phyloP scores from a whole-genome alignment of 2,113 vertebrate genomes.

The Vulpes ferrilata region DNA sequence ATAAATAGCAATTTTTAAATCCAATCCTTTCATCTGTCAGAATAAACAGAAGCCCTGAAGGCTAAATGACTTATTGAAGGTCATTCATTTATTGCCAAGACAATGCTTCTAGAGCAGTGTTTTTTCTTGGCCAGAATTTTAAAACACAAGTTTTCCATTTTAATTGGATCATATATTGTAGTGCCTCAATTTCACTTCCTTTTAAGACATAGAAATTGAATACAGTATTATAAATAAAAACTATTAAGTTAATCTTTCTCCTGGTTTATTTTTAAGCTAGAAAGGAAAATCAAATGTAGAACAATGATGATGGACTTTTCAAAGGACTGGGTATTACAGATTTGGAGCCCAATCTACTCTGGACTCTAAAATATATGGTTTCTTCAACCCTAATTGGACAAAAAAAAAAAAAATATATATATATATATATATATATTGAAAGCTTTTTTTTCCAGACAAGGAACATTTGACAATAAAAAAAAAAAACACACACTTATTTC shows the following conservation, averaged over 20 bases:
- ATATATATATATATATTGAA: neutral
- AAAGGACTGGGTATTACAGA: slow-evolving; percentile 9
- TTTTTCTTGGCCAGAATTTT: slow-evolving; percentile 41
- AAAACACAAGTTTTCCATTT: slow-evolving; percentile 47
- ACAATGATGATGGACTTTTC: neutral
- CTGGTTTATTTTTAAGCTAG: slow-evolving; percentile 64
- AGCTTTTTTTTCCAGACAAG: neutral
- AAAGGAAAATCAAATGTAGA: slow-evolving; percentile 28
- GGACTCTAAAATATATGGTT: neutral
- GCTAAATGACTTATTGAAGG: neutral
- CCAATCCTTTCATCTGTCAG: slow-evolving; percentile 15
- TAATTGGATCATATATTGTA: neutral
- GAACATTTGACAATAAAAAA: slow-evolving; percentile 35
- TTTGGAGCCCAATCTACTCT: neutral
- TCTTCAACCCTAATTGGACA: slow-evolving; percentile 8
- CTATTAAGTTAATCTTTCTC: slow-evolving; percentile 33
- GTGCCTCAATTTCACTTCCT: slow-evolving; percentile 27
- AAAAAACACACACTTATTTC: slow-evolving; percentile 5
- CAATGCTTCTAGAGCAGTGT: neutral
- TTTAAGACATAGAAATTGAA: slow-evolving; percentile 42
- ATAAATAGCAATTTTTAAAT: neutral
- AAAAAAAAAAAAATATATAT: too few species aligned
- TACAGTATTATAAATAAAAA: slow-evolving; percentile 51
- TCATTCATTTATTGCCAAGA: slow-evolving; percentile 20
- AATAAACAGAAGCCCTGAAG: slow-evolving; percentile 47